These are phyloP conservation scores for Bostrychus sinensis DNA, from an alignment of 2,113 vertebrate species.

Conservation along the genomic window DNA sequence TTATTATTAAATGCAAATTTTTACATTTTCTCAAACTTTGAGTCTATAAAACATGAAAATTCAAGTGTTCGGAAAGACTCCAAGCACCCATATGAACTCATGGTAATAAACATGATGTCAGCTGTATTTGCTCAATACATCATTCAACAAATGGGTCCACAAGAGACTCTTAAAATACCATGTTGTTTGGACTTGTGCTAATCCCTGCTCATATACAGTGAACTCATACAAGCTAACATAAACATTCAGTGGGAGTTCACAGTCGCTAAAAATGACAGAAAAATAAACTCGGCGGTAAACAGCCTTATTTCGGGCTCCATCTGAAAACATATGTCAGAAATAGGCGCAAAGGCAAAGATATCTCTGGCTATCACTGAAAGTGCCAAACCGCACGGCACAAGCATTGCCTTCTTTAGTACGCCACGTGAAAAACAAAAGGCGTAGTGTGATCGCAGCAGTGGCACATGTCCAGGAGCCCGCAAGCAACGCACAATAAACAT, in stretches of 20 bases:
- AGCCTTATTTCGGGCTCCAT: conserved; percentile 46
- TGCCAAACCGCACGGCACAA: conserved; percentile 61
- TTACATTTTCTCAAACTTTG: too few relatives aligned
- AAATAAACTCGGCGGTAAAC: conserved; percentile 49
- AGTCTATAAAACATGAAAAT: not conserved
- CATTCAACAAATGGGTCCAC: not conserved
- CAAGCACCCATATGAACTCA: not conserved
- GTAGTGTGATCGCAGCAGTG: conserved; percentile 55
- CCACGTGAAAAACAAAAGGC: conserved; percentile 56
- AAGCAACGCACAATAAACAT: conserved; percentile 41
- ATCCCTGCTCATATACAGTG: not conserved
- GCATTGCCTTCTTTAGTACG: conserved; percentile 45
- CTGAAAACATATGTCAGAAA: conserved; percentile 63
- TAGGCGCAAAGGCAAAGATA: conserved; percentile 64
- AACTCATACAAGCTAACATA: conserved; percentile 27
- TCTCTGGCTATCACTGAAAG: conserved; percentile 58
- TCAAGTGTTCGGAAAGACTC: not conserved
- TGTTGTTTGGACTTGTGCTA: not conserved
- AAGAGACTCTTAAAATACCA: not conserved
- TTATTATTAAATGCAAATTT: too few relatives aligned
- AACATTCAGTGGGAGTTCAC: conserved; percentile 27
- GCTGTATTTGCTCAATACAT: not conserved
- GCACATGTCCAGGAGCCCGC: conserved; percentile 45
- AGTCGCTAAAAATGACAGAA: conserved; percentile 29
- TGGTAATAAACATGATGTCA: not conserved